Percentiles rank a stretch among this genome's conserved stretches.
These are phyloP conservation scores for Tetheella fluctuosa DNA, from an alignment of 2,888 invertebrate genomes.

Conservation along the genomic window DNA sequence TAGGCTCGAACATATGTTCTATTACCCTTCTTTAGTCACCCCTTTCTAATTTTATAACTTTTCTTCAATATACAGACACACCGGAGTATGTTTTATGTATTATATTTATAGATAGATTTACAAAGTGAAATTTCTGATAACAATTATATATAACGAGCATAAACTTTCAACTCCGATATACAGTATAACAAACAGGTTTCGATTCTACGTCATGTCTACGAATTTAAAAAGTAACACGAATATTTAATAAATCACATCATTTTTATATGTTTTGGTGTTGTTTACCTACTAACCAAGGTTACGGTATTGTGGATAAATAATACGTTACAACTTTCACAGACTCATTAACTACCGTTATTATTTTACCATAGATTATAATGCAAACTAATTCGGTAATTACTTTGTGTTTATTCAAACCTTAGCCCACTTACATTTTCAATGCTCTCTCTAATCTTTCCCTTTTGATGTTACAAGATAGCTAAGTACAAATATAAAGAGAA, in stretches of 20 bases:
- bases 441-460: too few species aligned
- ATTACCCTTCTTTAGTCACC: too few species aligned
- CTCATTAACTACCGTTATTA: conserved; percentile 2
- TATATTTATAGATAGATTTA: too few species aligned
- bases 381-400: neutral
- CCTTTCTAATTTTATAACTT: too few species aligned
- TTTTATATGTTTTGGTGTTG: neutral
- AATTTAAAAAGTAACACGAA: neutral
- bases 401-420: neutral
- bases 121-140: neutral
- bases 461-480: too few species aligned
- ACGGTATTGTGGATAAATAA: neutral
- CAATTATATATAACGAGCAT: neutral
- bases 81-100: too few species aligned
- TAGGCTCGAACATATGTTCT: too few species aligned
- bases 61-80: too few species aligned
- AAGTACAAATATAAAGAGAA: too few species aligned
- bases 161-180: neutral
- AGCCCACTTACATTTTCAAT: neutral
- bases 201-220: neutral
- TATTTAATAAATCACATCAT: neutral
- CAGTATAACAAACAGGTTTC: neutral
- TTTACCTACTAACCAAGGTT: neutral
- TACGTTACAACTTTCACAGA: neutral
- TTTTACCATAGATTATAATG: neutral